Base-by-base conservation (phyloP, 2,888 invertebrate genomes). In the Dione vanillae region DNA sequence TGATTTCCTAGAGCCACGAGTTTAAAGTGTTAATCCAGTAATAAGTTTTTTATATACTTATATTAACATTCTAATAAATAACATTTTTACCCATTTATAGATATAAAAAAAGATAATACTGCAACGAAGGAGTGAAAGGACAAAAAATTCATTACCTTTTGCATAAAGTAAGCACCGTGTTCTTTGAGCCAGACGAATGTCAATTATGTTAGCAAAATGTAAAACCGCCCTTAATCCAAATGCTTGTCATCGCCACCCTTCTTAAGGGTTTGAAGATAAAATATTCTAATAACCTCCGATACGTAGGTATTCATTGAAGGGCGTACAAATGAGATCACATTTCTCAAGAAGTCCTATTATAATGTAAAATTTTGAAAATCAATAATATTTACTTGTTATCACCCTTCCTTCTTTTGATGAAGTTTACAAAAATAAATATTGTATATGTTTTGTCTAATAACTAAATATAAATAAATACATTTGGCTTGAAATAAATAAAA, bases 271-370 rank as follows among this genome's bases (percentile, higher is more conserved):
- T 67, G 65, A 74, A 70, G 71, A 72, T 72, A 70, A 72, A 73
- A 74, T 72, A 70, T 72, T 69, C 67, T 65, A 74, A 72, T 74
- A 69, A 71, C 45, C 67, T 67, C 64, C 64, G 52, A 68, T 51
- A 65, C 72, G 74, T 68, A 70, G 71, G 74, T 69, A 77, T 76
- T 73, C 73, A 84, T 85, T 82, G 83, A 79, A 77, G 77, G 77
- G 80, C 72, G 80, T 80, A 82, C 79, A 84, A 85, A 87, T 83
- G 85, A 85, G 83, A 85, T 85, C 81, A 82, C 79, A 83, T 81
- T 79, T 80, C 80, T 78, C 71, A 73, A 51, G 51, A 75, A 78
- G 72, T 69, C 76, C 74, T 45, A 11, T 27, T 61, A 27, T 2
- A 10, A 45, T 10, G n/a, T 27, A 2, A 61, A 43, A 43, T 43